phyloP scores from a whole-genome alignment of 92 coral and sea anemone species.

The Palythoa caribaeorum region DNA sequence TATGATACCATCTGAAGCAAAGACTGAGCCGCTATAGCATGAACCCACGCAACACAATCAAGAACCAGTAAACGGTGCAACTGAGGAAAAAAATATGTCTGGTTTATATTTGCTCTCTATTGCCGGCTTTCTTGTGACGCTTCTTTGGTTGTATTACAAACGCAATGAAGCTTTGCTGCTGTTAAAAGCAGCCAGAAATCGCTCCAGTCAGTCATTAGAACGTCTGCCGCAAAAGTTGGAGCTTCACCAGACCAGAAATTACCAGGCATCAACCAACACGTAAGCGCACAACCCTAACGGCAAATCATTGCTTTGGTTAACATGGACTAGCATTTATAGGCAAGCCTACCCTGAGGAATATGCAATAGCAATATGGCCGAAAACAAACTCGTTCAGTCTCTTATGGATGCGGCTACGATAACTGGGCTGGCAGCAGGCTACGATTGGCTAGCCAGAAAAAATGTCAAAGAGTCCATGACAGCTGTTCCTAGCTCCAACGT shows the following conservation, averaged over 20 bases:
- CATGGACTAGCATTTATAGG: conserved; percentile 9
- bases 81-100: conserved; percentile 18
- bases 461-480: conserved; percentile 27
- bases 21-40: neutral
- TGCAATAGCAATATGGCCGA: conserved; percentile 1
- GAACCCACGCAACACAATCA: neutral
- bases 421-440: conserved; percentile 27
- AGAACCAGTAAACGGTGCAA: neutral
- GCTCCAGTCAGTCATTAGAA: neutral
- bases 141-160: conserved; percentile 25
- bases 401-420: conserved; percentile 19
- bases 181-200: conserved; percentile 1
- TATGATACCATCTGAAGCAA: neutral
- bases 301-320: neutral
- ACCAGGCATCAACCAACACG: neutral
- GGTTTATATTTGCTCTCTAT: conserved; percentile 40
- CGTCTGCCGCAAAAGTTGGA: neutral
- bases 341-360: neutral
- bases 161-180: conserved; percentile 9
- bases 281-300: neutral
- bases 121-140: conserved; percentile 41
- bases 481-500: conserved; percentile 35
- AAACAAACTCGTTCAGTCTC: conserved; percentile 4
- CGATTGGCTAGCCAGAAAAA: conserved; percentile 31
- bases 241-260: neutral